Evolutionary conservation across 2,888 invertebrate species (phyloP).

Genomic region (Venusia cambrica): DNA sequence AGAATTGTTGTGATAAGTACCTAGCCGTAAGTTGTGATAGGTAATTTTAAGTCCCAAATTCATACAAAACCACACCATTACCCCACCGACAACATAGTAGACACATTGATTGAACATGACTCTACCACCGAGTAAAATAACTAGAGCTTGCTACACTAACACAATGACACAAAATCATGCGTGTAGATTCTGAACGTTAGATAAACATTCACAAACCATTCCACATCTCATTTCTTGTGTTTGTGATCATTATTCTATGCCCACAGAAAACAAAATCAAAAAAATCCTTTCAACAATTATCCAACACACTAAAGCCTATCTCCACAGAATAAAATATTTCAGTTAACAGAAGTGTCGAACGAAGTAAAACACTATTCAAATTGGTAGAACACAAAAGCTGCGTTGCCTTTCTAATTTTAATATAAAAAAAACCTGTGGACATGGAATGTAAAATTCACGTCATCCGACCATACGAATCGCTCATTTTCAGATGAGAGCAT

Average conservation of each 20-base stretch:
- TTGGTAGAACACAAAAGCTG: conserved; percentile 8
- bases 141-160: conserved; percentile 75
- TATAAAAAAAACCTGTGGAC: conserved; percentile 39
- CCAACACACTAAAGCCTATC: neutral
- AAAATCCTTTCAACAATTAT: neutral
- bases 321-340: neutral
- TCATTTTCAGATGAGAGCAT: conserved; percentile 86
- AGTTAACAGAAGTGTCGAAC: too few species aligned
- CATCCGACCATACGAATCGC: conserved; percentile 72
- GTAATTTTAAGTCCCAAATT: conserved; percentile 40
- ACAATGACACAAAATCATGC: conserved; percentile 41
- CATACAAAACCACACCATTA: conserved; percentile 55
- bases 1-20: conserved; percentile 19
- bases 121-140: conserved; percentile 47
- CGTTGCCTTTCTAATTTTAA: conserved; percentile 3
- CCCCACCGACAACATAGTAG: conserved; percentile 31
- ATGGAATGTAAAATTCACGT: conserved; percentile 64
- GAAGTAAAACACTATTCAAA: too few species aligned
- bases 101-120: too few species aligned
- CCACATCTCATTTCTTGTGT: conserved; percentile 32
- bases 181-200: conserved; percentile 13
- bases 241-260: conserved; percentile 33
- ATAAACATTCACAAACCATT: conserved; percentile 17
- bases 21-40: conserved; percentile 37
- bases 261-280: conserved; percentile 14